Percentiles rank a stretch among this genome's conserved stretches.
These are phyloP conservation scores for Pandemis heparana DNA, from an alignment of 2,888 invertebrate genomes.

Conservation along the genomic window DNA sequence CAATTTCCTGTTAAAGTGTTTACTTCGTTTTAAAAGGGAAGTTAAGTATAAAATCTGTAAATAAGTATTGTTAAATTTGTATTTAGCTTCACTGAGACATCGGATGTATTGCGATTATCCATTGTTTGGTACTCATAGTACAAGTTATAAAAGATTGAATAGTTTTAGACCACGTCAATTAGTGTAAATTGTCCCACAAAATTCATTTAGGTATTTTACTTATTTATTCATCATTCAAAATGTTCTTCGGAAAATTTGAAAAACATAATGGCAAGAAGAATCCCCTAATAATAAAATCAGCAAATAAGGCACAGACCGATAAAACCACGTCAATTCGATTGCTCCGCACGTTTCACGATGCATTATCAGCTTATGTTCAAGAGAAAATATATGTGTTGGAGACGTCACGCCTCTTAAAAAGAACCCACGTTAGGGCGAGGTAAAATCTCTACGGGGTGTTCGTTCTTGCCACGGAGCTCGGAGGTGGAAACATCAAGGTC, in stretches of 20 bases:
- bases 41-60: not conserved
- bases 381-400: conserved; percentile 40
- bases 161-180: too few species aligned
- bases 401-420: conserved; percentile 42
- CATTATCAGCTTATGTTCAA: conserved; percentile 43
- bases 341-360: conserved; percentile 42
- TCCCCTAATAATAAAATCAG: conserved; percentile 40
- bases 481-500: conserved; percentile 18
- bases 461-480: conserved; percentile 9
- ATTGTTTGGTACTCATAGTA: not conserved
- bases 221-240: not conserved
- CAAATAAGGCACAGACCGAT: conserved; percentile 36
- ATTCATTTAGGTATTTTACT: too few species aligned
- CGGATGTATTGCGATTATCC: not conserved
- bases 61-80: too few species aligned
- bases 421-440: conserved; percentile 32
- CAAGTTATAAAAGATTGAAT: too few species aligned
- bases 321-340: conserved; percentile 42
- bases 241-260: not conserved
- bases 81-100: too few species aligned
- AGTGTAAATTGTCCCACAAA: too few species aligned
- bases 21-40: not conserved
- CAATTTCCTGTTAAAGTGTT: not conserved
- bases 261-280: conserved; percentile 16
- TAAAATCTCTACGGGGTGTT: conserved; percentile 20